phyloP scores from a whole-genome alignment of 2,797 vertebrate species.

The Pelochelys cantorii region DNA sequence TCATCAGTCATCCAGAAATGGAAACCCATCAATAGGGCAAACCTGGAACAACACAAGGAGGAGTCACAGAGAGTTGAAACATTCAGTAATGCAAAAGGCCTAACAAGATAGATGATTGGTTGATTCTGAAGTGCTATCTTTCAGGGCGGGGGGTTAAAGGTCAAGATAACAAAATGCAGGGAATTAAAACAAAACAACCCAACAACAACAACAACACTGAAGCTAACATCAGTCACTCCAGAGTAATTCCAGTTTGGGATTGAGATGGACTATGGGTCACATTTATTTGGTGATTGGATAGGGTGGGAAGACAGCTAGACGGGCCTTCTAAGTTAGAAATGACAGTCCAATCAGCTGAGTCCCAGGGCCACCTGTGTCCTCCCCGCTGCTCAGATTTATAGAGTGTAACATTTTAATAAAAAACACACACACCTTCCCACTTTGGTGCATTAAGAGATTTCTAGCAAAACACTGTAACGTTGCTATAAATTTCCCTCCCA shows the following conservation, averaged over 20 bases:
- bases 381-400: slow-evolving; percentile 83
- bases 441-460: slow-evolving; percentile 87
- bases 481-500: slow-evolving; percentile 85
- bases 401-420: slow-evolving; percentile 87
- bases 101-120: background rate
- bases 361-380: slow-evolving; percentile 86
- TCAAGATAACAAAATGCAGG: background rate
- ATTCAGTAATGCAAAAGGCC: fast-evolving
- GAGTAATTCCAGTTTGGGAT: background rate
- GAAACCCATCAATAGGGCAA: background rate
- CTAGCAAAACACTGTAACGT: slow-evolving; percentile 84
- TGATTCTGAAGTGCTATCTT: background rate
- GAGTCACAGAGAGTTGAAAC: background rate
- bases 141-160: background rate
- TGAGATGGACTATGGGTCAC: background rate
- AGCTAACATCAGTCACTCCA: background rate
- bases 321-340: slow-evolving; percentile 60
- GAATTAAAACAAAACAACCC: background rate
- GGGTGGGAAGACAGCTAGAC: slow-evolving; percentile 46
- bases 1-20: fast-evolving
- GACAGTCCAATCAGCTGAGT: slow-evolving; percentile 78
- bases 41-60: fast-evolving
- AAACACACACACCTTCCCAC: slow-evolving; percentile 84
- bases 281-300: background rate
- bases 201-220: fast-evolving